Evolutionary conservation across 2,888 invertebrate genomes (phyloP).

Genomic region (Noctua fimbriata): DNA sequence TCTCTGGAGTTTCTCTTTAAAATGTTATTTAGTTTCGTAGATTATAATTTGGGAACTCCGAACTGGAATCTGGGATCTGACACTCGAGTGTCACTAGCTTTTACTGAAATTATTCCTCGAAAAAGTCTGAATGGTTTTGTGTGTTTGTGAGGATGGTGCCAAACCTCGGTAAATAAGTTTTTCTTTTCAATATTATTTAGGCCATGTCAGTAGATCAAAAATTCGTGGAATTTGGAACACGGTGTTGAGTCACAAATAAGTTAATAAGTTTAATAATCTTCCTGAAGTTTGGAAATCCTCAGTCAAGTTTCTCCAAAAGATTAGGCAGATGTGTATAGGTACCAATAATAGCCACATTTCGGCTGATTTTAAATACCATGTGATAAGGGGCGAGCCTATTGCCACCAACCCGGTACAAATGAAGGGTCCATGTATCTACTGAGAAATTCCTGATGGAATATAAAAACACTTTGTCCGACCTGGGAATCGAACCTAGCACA

Average conservation of each 20-base stretch:
- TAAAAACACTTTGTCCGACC: not conserved
- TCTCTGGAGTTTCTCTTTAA: not conserved
- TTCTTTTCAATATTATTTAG: not conserved
- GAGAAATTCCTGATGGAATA: not conserved
- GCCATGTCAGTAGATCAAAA: not conserved
- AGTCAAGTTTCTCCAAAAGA: not conserved
- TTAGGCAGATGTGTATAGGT: not conserved
- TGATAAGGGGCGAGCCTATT: not conserved
- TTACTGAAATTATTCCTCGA: conserved; percentile 42
- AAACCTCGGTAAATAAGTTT: not conserved
- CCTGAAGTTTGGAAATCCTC: not conserved
- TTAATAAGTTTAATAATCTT: not conserved
- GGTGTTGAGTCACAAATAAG: not conserved
- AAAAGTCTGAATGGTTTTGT: not conserved
- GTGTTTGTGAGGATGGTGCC: not conserved
- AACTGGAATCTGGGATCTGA: conserved; percentile 13
- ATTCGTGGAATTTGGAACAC: not conserved
- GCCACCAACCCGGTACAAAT: not conserved
- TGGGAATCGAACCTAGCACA: not conserved
- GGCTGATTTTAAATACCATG: not conserved
- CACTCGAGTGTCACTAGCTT: conserved; percentile 12
- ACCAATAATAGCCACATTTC: not conserved
- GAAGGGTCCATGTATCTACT: not conserved
- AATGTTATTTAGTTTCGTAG: not conserved
- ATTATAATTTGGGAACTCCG: not conserved